A percentile compares a stretch with the other conserved stretches of the same genome.
Conservation (phyloP, 2,797 vertebrate species). For the Coregonus ussuriensis region DNA sequence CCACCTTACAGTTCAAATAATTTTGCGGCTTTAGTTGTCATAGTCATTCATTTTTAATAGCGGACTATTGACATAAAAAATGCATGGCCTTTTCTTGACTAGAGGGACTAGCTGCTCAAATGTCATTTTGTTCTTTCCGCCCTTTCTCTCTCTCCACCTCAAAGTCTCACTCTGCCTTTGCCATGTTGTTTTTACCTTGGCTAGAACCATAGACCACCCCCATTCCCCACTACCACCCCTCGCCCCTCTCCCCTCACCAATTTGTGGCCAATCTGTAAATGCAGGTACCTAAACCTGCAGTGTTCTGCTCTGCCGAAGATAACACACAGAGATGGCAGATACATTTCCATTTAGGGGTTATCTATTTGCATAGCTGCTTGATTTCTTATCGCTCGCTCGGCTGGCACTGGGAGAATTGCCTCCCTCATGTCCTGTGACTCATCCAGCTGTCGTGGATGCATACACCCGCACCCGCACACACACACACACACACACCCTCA, state of each 20-base stretch:
- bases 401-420: background rate
- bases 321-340: slow-evolving; percentile 32
- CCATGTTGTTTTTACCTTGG: background rate
- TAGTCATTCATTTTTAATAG: background rate
- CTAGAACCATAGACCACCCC: no score
- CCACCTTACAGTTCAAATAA: background rate
- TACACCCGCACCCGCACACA: slow-evolving; percentile 9
- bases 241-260: background rate
- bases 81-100: background rate
- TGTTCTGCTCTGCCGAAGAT: slow-evolving; percentile 27
- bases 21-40: background rate
- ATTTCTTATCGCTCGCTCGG: background rate
- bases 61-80: background rate
- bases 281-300: slow-evolving; percentile 18
- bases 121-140: no score
- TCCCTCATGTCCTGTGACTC: slow-evolving; percentile 11
- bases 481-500: background rate
- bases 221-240: background rate
- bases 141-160: slow-evolving; percentile 4
- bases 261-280: slow-evolving; percentile 18
- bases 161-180: slow-evolving; percentile 9
- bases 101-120: background rate
- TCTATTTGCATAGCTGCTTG: slow-evolving; percentile 20
- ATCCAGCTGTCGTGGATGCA: background rate
- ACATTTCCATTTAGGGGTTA: slow-evolving; percentile 22